Conservation (phyloP, 2,113 vertebrate species). For the Ophthalmolycus amberensis region DNA sequence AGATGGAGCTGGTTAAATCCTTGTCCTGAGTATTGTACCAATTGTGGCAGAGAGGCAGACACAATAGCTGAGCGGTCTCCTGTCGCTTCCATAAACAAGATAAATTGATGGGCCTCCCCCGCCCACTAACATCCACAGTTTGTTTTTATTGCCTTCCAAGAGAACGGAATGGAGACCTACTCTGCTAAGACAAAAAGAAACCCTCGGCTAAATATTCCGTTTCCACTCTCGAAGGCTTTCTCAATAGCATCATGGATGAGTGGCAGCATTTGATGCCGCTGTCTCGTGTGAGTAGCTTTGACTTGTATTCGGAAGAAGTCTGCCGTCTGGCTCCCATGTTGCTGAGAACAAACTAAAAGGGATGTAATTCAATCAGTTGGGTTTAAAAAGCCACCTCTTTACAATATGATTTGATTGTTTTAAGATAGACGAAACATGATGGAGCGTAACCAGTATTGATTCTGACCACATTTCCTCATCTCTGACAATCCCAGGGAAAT, state of each 20-base stretch:
- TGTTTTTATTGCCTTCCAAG: constrained; percentile 73
- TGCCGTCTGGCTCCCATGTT: constrained; percentile 32
- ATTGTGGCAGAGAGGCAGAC: constrained; percentile 74
- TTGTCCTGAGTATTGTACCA: constrained; percentile 72
- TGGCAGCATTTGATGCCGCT: constrained; percentile 72
- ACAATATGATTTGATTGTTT: constrained; percentile 48
- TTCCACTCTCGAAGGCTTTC: constrained; percentile 55
- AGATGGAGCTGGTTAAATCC: constrained; percentile 77
- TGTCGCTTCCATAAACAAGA: constrained; percentile 77
- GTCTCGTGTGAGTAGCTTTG: constrained; percentile 71
- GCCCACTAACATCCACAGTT: constrained; percentile 71
- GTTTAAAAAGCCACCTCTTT: constrained; percentile 55
- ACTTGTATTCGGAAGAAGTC: constrained; percentile 52
- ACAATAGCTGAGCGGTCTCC: constrained; percentile 73
- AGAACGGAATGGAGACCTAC: constrained; percentile 66
- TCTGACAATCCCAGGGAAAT: constrained; percentile 44
- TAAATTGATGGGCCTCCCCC: constrained; percentile 73
- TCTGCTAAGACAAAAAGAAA: constrained; percentile 69
- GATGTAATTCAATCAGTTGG: constrained; percentile 64
- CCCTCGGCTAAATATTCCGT: constrained; percentile 67
- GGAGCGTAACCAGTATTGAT: constrained; percentile 39
- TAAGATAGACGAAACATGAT: constrained; percentile 37
- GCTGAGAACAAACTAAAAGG: constrained; percentile 56
- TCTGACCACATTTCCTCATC: constrained; percentile 39
- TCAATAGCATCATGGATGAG: constrained; percentile 64